Percentiles rank a stretch among this genome's conserved stretches.
Evolutionary conservation across 2,888 invertebrate species (phyloP).

Genomic region (Epistrophe eligans): DNA sequence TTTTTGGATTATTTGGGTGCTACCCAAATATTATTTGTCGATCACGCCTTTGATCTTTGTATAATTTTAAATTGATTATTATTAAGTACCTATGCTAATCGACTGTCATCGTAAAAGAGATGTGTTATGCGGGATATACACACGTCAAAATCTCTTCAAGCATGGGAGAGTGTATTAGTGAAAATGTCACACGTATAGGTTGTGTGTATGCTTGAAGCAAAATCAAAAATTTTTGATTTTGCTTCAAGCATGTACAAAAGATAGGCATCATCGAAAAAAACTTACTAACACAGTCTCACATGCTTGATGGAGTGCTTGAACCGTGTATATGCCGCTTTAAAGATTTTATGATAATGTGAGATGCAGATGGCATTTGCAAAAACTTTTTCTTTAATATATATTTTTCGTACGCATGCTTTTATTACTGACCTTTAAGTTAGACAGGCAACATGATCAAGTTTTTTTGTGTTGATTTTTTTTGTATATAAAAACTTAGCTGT

Average conservation of each 20-base stretch:
- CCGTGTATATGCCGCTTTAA: no score
- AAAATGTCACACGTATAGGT: no score
- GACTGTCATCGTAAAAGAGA: not conserved
- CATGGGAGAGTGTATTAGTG: no score
- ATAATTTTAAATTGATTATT: not conserved
- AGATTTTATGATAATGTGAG: slow-evolving; percentile 23
- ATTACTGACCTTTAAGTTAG: slow-evolving; percentile 14
- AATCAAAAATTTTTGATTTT: no score
- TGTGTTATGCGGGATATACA: no score
- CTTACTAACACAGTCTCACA: no score
- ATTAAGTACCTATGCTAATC: slow-evolving; percentile 10
- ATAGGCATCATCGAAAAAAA: no score
- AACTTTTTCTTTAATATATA: slow-evolving; percentile 21
- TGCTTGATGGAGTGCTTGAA: no score
- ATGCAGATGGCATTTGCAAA: slow-evolving; percentile 12
- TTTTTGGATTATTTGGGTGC: not conserved
- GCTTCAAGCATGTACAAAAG: no score
- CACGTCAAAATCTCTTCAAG: no score
- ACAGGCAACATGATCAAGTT: not conserved
- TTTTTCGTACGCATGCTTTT: slow-evolving; percentile 16
- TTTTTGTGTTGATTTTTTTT: not conserved
- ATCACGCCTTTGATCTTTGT: slow-evolving; percentile 27
- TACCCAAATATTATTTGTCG: not conserved
- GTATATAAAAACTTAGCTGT: slow-evolving; percentile 16
- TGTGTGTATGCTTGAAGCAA: no score